Conservation (phyloP, 2,888 invertebrate species). For the Thera britannica region DNA sequence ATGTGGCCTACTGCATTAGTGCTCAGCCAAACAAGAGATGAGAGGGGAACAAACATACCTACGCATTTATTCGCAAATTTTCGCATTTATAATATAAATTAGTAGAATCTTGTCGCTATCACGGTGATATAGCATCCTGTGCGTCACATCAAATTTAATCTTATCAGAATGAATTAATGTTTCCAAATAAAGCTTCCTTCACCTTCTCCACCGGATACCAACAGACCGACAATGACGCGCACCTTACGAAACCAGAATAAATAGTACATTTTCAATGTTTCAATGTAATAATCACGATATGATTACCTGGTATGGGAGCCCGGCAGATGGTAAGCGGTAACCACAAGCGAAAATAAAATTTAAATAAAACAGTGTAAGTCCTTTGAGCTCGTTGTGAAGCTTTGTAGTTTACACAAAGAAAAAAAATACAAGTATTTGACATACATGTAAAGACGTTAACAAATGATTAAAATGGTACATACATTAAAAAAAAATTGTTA, state of each 20-base stretch:
- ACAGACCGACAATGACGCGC: background rate
- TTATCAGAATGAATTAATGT: slow-evolving; percentile 24
- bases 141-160: slow-evolving; percentile 13
- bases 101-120: too few relatives aligned
- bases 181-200: slow-evolving; percentile 1
- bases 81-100: too few relatives aligned
- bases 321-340: slow-evolving; percentile 29
- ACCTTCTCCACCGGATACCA: background rate
- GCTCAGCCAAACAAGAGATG: too few relatives aligned
- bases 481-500: too few relatives aligned
- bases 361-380: background rate
- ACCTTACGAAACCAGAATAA: slow-evolving; percentile 7
- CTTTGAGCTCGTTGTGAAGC: too few relatives aligned
- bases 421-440: too few relatives aligned
- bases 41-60: too few relatives aligned
- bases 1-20: too few relatives aligned
- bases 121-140: background rate
- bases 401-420: too few relatives aligned
- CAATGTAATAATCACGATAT: slow-evolving; percentile 16
- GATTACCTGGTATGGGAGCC: slow-evolving; percentile 8
- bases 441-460: too few relatives aligned
- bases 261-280: slow-evolving; percentile 16
- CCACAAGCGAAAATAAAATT: slow-evolving; percentile 24
- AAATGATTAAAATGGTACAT: too few relatives aligned
- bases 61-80: too few relatives aligned